phyloP scores from a whole-genome alignment of 2,888 invertebrate species.

The Phortica okadai region DNA sequence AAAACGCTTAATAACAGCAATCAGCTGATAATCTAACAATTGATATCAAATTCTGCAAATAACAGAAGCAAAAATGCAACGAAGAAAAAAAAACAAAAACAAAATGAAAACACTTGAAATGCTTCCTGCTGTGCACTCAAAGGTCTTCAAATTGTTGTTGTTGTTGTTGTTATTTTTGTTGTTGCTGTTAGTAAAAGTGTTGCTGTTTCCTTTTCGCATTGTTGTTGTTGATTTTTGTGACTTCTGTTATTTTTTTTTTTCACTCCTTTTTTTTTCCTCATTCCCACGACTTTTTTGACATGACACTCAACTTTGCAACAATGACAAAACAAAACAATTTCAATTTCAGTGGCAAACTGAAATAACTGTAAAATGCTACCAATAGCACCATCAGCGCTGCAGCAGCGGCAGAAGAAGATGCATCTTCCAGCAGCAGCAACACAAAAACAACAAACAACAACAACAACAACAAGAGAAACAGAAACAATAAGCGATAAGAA shows the following conservation, averaged over 20 bases:
- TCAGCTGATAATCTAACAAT: too few species aligned
- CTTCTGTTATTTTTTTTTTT: too few species aligned
- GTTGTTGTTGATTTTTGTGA: too few species aligned
- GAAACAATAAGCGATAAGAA: neutral
- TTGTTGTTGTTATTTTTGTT: neutral
- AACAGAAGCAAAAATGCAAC: too few species aligned
- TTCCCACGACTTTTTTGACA: slow-evolving; percentile 26
- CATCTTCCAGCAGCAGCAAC: neutral
- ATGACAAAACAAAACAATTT: slow-evolving; percentile 9
- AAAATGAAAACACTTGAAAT: slow-evolving; percentile 22
- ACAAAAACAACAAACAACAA: slow-evolving; percentile 7
- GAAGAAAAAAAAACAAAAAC: slow-evolving; percentile 9
- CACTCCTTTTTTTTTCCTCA: too few species aligned
- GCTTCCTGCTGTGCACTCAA: slow-evolving; percentile 6
- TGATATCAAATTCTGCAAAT: too few species aligned
- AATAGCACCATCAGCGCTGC: too few species aligned
- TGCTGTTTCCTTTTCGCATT: too few species aligned
- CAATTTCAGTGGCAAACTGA: slow-evolving; percentile 13
- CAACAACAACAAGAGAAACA: neutral
- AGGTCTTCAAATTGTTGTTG: slow-evolving; percentile 4
- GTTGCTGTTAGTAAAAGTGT: too few species aligned
- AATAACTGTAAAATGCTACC: slow-evolving; percentile 9
- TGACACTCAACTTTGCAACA: neutral
- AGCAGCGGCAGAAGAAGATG: too few species aligned
- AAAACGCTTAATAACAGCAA: too few species aligned